Evolutionary conservation across 1,140 invertebrate genomes (phyloP), one percentile per base, ranked within the genome.

Genomic region (Eulimnadia texana): DNA sequence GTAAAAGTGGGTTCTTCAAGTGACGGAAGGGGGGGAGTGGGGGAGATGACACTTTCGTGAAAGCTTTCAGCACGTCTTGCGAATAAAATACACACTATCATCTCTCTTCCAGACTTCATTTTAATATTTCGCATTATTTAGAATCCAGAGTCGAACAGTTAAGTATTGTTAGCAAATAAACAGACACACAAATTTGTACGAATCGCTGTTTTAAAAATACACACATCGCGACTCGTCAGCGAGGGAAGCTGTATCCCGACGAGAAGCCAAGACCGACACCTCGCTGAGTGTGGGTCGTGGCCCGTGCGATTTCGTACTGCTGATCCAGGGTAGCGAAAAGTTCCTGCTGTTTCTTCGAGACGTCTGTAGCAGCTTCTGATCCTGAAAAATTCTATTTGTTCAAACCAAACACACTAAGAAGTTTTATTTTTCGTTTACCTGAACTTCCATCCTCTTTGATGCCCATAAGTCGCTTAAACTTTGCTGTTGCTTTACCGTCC

Each of bases 401-500:
- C 50, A 0, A 16, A 16, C 24, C 24, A 20, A 10, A 22, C 24
- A 22, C n/a, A 10, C 24, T 52, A 6, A 16, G 20, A 16, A 22
- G 22, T 50, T 50, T 9, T 22, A 50, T 2, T 50, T n/a, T 9
- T 42, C 33, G 16, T 9, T 42, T 42, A 42, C 33, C 33, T 16
- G 33, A 42, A 16, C 33, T 16, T 59, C 54, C 70, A 72, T 77
- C 79, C 22, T 80, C 79, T 72, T 88, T 93, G 52, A 96, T 94
- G 49, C 93, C 93, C 93, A 97, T 96, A 10, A 97, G 75, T 64
- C 93, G 79, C 73, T 93, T 88, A 73, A 96, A 97, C 75, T 97
- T 97, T n/a, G 85, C 89, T 0, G 88, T 85, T 61, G 92, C 85
- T 76, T 90, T 85, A 49, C 90, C 90, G 74, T 94, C 92, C 29